phyloP scores from a whole-genome alignment of 2,797 vertebrate species.

The Ara ararauna region DNA sequence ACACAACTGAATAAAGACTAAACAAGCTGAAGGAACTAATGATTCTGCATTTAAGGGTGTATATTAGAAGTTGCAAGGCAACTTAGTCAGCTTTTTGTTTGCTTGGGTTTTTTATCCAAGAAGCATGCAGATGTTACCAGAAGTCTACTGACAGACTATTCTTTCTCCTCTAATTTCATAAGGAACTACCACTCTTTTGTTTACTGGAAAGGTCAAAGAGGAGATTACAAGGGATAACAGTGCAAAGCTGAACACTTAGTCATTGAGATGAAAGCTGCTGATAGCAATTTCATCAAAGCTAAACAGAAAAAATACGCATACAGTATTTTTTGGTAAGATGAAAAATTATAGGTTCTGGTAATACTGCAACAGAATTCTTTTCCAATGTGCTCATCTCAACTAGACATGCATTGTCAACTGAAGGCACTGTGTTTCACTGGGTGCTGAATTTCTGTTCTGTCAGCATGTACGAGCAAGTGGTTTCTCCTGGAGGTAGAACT shows the following conservation, averaged over 20 bases:
- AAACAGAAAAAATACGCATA: not conserved
- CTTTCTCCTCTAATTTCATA: not conserved
- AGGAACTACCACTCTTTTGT: not conserved
- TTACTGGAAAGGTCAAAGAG: not conserved
- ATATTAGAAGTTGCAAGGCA: not conserved
- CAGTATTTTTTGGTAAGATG: not conserved
- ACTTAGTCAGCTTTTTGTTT: not conserved
- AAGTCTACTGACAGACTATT: not conserved
- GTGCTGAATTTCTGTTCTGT: not conserved
- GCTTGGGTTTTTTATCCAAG: not conserved
- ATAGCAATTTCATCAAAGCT: not conserved
- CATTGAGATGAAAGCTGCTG: not conserved
- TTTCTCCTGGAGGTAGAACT: not conserved
- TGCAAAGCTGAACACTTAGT: not conserved
- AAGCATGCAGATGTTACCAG: not conserved
- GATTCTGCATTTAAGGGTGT: not conserved
- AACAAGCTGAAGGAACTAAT: not conserved
- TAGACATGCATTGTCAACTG: not conserved
- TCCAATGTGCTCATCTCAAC: not conserved
- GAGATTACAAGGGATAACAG: not conserved
- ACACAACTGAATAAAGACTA: not conserved
- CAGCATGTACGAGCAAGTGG: rapidly evolving
- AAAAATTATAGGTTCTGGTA: not conserved
- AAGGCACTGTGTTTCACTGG: rapidly evolving
- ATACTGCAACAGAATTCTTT: not conserved